phyloP scores from a whole-genome alignment of 2,797 vertebrate genomes.

The Girardinus metallicus region DNA sequence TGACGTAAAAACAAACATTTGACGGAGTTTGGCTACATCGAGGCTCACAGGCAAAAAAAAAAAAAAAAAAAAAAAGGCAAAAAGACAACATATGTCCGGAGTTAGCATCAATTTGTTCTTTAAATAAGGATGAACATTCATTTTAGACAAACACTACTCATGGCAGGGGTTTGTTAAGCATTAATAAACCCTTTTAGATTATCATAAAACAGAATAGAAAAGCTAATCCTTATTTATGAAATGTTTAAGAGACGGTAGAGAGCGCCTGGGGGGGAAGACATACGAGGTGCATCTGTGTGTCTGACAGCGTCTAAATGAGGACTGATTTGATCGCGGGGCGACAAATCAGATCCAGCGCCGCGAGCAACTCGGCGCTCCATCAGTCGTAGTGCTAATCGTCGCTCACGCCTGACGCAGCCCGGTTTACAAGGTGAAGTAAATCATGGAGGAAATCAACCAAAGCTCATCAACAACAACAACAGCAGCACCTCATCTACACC shows the following conservation, averaged over 20 bases:
- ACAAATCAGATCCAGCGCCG: conserved; percentile 6
- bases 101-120: not conserved
- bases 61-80: no score
- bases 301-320: conserved; percentile 28
- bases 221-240: not conserved
- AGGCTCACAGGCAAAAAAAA: no score
- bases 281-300: not conserved
- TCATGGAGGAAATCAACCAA: conserved; percentile 5
- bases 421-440: conserved; percentile 9
- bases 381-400: conserved; percentile 14
- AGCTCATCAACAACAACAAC: not conserved
- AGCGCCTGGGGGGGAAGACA: conserved; percentile 7
- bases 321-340: conserved; percentile 28
- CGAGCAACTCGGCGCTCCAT: conserved; percentile 18
- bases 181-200: conserved; percentile 2
- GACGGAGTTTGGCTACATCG: no score
- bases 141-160: conserved; percentile 2
- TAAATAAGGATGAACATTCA: not conserved
- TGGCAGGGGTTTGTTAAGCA: not conserved
- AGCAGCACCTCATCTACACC: not conserved
- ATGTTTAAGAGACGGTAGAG: not conserved
- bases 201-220: not conserved
- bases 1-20: no score
- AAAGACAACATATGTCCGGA: not conserved
- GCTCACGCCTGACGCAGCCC: not conserved